Evolutionary conservation across 1,140 invertebrate species (phyloP), one percentile per base, ranked within the genome.

Genomic region (Pemphigus obesinymphae): DNA sequence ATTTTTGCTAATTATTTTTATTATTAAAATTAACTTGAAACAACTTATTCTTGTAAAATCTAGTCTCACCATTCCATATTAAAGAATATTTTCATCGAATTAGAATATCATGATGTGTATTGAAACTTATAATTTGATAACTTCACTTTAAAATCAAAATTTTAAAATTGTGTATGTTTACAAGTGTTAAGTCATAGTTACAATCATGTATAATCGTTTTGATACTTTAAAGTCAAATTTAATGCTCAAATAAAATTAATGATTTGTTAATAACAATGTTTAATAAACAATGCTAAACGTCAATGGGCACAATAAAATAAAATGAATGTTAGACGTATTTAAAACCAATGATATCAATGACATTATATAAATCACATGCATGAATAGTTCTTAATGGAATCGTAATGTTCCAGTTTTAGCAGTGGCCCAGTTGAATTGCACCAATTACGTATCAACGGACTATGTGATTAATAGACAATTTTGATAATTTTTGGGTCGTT

Each of bases 401-500:
- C 23, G n/a, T 43, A 70, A 70, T 8, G 50, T 50, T 6, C 23
- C n/a, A 45, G 68, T 70, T 45, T 37, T 17, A 70, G 20, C 11
- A 5, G n/a, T 66, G 31, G 63, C 63, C 63, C 29, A 66, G 63
- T 66, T 66, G 63, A 15, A 68, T 68, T 11, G 6, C 23, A 43
- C 15, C 34, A 43, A 23, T 13, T 45, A 45, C 48, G 23, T 70
- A 15, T 70, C 23, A 8, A 34, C 1, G 45, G 45, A 45, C 20
- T 29, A 45, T 10, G 20, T 3, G 17, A 45, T 45, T 26, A 34
- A 20, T 40, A 17, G n/a, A 61, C 15, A 31, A 48, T 45, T 5
- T 0, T 26, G 23, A 50, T 63, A 15, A 63, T 82, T 81, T 45
- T 23, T 81, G 68, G 48, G 8, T 83, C 26, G 83, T 83, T 78